Base-by-base conservation (phyloP, 2,888 invertebrate genomes). In the Suillia variegata region DNA sequence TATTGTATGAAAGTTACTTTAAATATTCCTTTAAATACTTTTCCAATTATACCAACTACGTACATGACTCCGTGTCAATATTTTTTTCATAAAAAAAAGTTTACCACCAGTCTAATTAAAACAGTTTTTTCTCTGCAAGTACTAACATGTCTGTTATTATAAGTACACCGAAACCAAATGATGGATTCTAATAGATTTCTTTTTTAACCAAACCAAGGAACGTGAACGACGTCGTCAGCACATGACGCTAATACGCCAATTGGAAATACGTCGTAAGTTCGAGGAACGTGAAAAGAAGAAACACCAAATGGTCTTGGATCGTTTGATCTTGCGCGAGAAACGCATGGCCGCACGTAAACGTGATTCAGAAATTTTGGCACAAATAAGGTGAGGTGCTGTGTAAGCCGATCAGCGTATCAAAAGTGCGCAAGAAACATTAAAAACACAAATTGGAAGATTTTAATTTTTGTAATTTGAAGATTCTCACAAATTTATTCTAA, bases 141-240 rank as follows among this genome's bases (percentile, higher is more conserved):
- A n/a, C n/a, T n/a, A n/a, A n/a, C n/a, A n/a, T n/a, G n/a, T n/a
- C n/a, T n/a, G n/a, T n/a, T n/a, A n/a, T n/a, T n/a, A n/a, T n/a
- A n/a, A n/a, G n/a, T n/a, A n/a, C n/a, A n/a, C n/a, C n/a, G n/a
- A n/a, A n/a, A n/a, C n/a, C n/a, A n/a, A n/a, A n/a, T n/a, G n/a
- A n/a, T n/a, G n/a, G n/a, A n/a, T n/a, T n/a, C n/a, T n/a, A n/a
- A n/a, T n/a, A n/a, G n/a, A n/a, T n/a, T n/a, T n/a, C n/a, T n/a
- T n/a, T n/a, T n/a, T n/a, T n/a, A n/a, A n/a, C n/a, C n/a, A 26
- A 26, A 26, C 5, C 5, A 26, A 94, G 93, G 95, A 96, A 79
- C 85, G 94, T 38, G 96, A 96, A 81, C 85, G 96, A 69, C 85
- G 94, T 72, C 87, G 94, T 20, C 96, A 97, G 76, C 97, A 97